Base-by-base conservation (phyloP, 2,797 vertebrate genomes). In the Sebastes dallii region DNA sequence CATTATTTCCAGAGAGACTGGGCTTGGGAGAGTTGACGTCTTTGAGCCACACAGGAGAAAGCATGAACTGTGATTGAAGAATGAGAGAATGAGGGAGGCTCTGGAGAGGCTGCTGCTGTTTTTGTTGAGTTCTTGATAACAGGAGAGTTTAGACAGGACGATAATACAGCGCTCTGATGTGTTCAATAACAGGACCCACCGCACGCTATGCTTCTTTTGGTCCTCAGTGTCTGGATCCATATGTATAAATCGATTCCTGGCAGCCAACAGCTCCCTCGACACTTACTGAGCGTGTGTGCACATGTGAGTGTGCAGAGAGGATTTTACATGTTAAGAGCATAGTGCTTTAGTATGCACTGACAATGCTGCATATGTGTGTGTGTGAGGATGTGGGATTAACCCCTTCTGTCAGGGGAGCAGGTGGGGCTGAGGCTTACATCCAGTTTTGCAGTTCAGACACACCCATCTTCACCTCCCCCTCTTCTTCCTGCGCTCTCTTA, bases 181-280 rank as follows among this genome's bases (percentile, higher is more conserved):
- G 72, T 64, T 77, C 67, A 74, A 25, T 66, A 83, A 59, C 25
- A 29, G 66, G 58, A 72, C 29, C 69, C 42, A 24, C 61, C 25
- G n/a, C 65, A 56, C 34, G 4, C 9, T 16, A 6, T 62, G 58
- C 36, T 8, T 84, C 62, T 68, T 61, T 29, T 60, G 27, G 64
- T 73, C 75, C 71, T 61, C 29, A 50, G 24, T 14, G n/a, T 82
- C 73, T 86, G 70, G 36, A 78, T 89, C 77, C 61, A 81, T 83
- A 66, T 18, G 55, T 56, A 29, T 34, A 82, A 85, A 88, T 90
- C 78, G 32, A 85, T 88, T 72, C 55, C 55, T 66, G 18, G 72
- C 70, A 73, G 54, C 58, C 62, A 78, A 71, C 65, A 56, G 66
- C 68, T 86, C 81, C 79, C 72, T 32, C 0, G 61, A 74, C 34